Base-by-base conservation (phyloP, 2,113 vertebrate genomes). In the Podilymbus podiceps region DNA sequence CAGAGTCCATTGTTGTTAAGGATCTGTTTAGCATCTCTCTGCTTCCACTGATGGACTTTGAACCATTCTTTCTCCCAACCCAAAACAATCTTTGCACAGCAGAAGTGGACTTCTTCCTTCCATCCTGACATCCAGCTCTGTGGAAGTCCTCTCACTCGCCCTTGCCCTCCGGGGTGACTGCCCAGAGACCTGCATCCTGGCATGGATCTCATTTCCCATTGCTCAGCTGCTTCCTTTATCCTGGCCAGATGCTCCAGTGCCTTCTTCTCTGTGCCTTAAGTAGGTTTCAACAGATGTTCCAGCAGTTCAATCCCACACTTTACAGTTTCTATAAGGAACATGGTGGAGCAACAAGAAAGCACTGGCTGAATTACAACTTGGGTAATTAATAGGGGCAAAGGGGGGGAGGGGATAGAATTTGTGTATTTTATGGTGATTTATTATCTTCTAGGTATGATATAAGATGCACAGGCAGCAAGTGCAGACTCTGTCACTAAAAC, bases 371-470 rank as follows among this genome's bases (percentile, higher is more conserved):
- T 92, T 84, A 72, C 79, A 84, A 4, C 30, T 22, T 53, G 71
- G 50, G 52, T 64, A 75, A 80, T 35, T 66, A 93, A 31, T 5
- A 75, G 86, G 53, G 49, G 52, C 0, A 1, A 42, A 66, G 35
- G 17, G 7, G 20, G 38, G 38, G n/a, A n/a, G n/a, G 38, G 60
- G 72, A 4, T 2, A 50, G 38, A 38, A 33, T 90, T 87, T 85
- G 35, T 89, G 66, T 55, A 64, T 73, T 95, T 95, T 92, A 25
- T 46, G 44, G 55, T 68, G 10, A 47, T 89, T 77, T 88, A 49
- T 93, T 92, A 55, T 46, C 50, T 69, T 88, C 8, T 8, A 81
- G 73, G 56, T 88, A 3, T 59, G 31, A 23, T 10, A 6, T 12
- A 35, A 93, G 44, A 80, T 81, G 68, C 58, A 72, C 42, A 66